phyloP scores from a whole-genome alignment of 2,888 invertebrate species.

The Ormyrus pomaceus region DNA sequence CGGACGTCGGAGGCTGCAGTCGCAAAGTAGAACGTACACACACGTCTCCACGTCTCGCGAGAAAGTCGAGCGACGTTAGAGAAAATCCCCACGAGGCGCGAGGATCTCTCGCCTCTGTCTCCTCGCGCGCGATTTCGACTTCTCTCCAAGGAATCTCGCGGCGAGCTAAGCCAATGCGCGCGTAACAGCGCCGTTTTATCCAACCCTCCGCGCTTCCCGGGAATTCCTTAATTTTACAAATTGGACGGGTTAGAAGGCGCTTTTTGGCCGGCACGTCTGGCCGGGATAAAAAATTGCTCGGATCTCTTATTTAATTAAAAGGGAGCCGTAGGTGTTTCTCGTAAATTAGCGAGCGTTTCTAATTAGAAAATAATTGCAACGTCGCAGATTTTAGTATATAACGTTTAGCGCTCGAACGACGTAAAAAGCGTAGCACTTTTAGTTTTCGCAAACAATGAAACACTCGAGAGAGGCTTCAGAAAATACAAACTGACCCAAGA shows the following conservation, averaged over 20 bases:
- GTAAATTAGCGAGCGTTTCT: neutral
- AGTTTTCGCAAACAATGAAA: no score
- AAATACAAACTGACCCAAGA: neutral
- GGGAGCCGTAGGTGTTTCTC: neutral
- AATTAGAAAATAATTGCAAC: constrained; percentile 7
- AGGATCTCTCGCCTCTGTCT: constrained; percentile 1
- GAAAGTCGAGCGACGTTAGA: constrained; percentile 63
- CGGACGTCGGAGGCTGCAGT: neutral
- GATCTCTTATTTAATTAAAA: constrained; percentile 21
- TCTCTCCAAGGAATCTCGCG: no score
- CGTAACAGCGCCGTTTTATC: neutral
- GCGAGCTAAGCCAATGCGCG: neutral
- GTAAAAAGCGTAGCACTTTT: no score
- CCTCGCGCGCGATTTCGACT: neutral
- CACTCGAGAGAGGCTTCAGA: no score
- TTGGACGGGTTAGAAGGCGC: no score
- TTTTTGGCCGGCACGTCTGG: no score
- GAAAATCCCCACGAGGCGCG: constrained; percentile 61
- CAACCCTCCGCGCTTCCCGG: neutral
- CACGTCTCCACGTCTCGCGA: constrained; percentile 48
- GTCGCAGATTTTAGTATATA: neutral
- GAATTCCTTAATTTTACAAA: neutral
- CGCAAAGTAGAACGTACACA: constrained; percentile 60
- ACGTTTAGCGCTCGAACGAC: neutral
- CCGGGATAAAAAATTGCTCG: neutral